Conservation (phyloP, 2,113 vertebrate genomes). For the Eudyptes chrysolophus region DNA sequence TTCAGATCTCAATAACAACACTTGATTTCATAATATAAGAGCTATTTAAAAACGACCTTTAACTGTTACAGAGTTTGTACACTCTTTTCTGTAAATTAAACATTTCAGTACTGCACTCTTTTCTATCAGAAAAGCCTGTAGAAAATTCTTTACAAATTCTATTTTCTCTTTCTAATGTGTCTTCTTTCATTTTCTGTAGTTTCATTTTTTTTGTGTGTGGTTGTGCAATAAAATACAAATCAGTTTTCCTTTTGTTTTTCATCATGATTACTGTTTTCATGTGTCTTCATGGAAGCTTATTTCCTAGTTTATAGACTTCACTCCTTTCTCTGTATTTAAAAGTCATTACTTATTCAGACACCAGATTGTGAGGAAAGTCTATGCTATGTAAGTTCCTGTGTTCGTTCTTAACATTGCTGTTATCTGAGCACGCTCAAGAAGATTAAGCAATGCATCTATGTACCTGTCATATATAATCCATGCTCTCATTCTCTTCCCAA, state of each 20-base stretch:
- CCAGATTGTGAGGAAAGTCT: neutral
- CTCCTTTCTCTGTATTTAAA: neutral
- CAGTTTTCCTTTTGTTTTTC: neutral
- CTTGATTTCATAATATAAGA: neutral
- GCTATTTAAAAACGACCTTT: neutral
- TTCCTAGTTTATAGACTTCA: neutral
- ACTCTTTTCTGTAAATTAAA: neutral
- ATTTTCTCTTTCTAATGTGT: neutral
- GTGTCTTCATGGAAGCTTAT: neutral
- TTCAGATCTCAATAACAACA: neutral
- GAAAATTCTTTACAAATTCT: neutral
- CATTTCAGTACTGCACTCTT: neutral
- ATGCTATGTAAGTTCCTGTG: neutral
- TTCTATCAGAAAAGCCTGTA: neutral
- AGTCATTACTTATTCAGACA: neutral
- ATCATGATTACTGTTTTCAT: neutral
- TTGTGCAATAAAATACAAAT: neutral
- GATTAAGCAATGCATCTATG: neutral
- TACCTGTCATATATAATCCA: neutral
- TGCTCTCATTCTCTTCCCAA: neutral
- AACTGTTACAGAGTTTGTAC: neutral
- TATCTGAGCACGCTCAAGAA: neutral
- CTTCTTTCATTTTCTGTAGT: neutral
- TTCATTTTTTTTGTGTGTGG: neutral
- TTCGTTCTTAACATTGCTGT: neutral